Percentiles rank a stretch among this genome's conserved stretches.
These are phyloP conservation scores for Periplaneta americana DNA, from an alignment of 1,140 invertebrate species.

Conservation along the genomic window DNA sequence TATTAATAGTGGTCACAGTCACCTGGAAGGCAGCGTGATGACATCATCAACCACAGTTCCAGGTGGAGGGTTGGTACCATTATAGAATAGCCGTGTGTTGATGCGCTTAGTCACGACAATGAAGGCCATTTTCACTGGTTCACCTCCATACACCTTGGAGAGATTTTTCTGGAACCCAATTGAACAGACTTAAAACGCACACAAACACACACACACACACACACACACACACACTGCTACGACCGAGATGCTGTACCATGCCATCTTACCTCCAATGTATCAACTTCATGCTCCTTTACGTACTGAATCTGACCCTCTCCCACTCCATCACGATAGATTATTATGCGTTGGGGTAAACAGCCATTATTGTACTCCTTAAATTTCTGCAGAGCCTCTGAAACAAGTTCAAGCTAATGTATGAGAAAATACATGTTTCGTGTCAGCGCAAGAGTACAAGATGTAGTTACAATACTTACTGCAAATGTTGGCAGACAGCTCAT, in stretches of 20 bases:
- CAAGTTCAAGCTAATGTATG: too few species aligned
- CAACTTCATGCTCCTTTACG: slow-evolving; percentile 56
- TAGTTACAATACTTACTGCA: slow-evolving; percentile 29
- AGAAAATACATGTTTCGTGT: too few species aligned
- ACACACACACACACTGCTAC: too few species aligned
- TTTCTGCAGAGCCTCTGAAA: background rate
- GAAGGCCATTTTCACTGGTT: slow-evolving; percentile 38
- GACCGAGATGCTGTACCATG: background rate
- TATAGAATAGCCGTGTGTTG: slow-evolving; percentile 59
- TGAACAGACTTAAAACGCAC: too few species aligned
- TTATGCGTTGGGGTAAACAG: slow-evolving; percentile 46
- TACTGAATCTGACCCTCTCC: slow-evolving; percentile 76
- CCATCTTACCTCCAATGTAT: slow-evolving; percentile 38
- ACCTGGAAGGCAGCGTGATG: slow-evolving; percentile 75
- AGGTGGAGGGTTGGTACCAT: slow-evolving; percentile 65
- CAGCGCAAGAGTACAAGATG: too few species aligned
- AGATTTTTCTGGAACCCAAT: background rate
- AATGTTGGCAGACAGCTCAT: slow-evolving; percentile 54
- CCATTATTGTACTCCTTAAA: slow-evolving; percentile 30
- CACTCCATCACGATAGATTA: slow-evolving; percentile 75
- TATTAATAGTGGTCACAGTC: too few species aligned
- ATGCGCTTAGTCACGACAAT: slow-evolving; percentile 68
- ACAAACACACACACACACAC: too few species aligned
- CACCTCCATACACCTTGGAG: background rate
- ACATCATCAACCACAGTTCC: slow-evolving; percentile 84